Conservation (phyloP, 2,888 invertebrate genomes). For the Anodontia alba region DNA sequence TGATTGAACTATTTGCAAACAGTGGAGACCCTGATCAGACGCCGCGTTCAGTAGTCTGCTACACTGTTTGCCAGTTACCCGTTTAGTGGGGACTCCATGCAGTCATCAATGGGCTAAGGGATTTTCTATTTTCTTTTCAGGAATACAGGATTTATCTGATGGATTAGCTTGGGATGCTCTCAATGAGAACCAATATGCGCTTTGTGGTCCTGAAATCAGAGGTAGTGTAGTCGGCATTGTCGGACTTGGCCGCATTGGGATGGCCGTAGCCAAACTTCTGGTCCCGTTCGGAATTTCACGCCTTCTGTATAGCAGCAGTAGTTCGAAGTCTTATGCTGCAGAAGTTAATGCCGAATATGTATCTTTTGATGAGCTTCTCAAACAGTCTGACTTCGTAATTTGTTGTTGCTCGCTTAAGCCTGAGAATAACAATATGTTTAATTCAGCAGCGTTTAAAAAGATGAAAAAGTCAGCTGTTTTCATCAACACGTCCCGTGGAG, state of each 20-base stretch:
- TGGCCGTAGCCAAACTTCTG: slow-evolving; percentile 91
- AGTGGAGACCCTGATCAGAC: no score
- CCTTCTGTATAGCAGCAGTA: slow-evolving; percentile 91
- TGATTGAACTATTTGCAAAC: no score
- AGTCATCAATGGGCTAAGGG: no score
- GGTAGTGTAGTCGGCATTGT: slow-evolving; percentile 89
- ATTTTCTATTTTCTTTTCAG: slow-evolving; percentile 63
- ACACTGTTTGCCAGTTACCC: no score
- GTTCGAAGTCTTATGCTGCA: slow-evolving; percentile 86
- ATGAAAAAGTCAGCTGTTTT: slow-evolving; percentile 95
- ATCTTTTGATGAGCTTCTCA: slow-evolving; percentile 90
- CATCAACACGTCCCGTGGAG: slow-evolving; percentile 92
- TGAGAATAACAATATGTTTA: slow-evolving; percentile 90
- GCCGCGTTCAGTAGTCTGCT: no score
- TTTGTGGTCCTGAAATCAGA: slow-evolving; percentile 93
- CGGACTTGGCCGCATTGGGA: slow-evolving; percentile 85
- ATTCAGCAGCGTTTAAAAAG: slow-evolving; percentile 90
- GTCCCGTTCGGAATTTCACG: slow-evolving; percentile 90
- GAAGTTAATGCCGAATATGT: slow-evolving; percentile 89
- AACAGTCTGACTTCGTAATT: slow-evolving; percentile 93
- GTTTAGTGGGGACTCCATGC: no score
- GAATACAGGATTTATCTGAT: slow-evolving; percentile 82
- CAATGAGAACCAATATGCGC: slow-evolving; percentile 90
- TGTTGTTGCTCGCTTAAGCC: slow-evolving; percentile 91
- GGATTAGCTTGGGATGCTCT: slow-evolving; percentile 94